Evolutionary conservation across 2,113 vertebrate genomes (phyloP), one percentile per base, ranked within the genome.

Genomic region (Falco punctatus): DNA sequence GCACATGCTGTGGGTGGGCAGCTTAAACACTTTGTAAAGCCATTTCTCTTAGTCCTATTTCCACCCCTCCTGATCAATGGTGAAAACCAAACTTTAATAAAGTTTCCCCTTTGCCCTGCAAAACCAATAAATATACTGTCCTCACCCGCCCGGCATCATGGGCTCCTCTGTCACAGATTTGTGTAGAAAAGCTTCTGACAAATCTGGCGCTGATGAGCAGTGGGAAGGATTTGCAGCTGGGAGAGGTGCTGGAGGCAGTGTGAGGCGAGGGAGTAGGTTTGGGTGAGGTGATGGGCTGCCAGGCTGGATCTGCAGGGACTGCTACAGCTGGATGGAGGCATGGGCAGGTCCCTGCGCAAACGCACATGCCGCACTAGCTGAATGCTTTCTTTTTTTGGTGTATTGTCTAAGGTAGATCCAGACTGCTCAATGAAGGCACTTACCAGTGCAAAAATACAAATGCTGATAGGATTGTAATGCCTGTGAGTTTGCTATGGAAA

Each of bases 191-290:
- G 58, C 40, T 57, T 55, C 64, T 84, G 46, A 52, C 38, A 79
- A 42, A 74, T 30, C 32, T 58, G 72, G 65, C 3, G 70, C 52
- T 72, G 84, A 64, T 1, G 38, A 74, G 51, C 2, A 22, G 59
- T 61, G 89, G 83, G 86, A 67, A 84, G 84, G 81, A 69, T 87
- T 79, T 91, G 93, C 91, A 84, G 58, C 89, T 92, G 93, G 59
- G 80, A 84, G 54, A 38, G 79, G 74, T 59, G 46, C 11, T 2
- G 44, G 83, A 81, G 91, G 88, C 10, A 7, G 75, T 24, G 33
- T 58, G 90, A 85, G 80, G 75, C 38, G 11, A 83, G 61, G 69
- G 65, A 67, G 72, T 6, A 20, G 54, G 61, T 72, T 82, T 62
- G 70, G 35, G 33, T 49, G 92, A 86, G 80, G 59, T 5, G 30